Evolutionary conservation across 2,888 invertebrate species (phyloP), one percentile per base, ranked within the genome.

Genomic region (Hololepta plana): DNA sequence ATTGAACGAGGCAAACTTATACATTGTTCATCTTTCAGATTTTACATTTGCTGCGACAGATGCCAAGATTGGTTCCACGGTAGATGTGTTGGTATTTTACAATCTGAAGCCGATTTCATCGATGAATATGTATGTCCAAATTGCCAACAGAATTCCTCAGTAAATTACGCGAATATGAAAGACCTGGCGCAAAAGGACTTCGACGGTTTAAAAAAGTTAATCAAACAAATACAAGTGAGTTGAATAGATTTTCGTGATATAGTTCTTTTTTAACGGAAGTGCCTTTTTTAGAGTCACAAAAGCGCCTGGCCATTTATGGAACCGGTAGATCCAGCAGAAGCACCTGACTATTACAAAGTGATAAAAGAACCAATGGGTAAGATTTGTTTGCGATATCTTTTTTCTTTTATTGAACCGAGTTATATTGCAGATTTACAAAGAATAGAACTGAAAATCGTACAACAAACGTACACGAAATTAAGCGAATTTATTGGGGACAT

Each of bases 1-100:
- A 15, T 22, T 12, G 8, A 20, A 12, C 6, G 8, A 8, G 8
- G 11, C 22, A 21, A 12, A 12, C 7, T 22, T 6, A n/a, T 4
- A 8, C 16, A 27, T 20, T 15, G 9, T 12, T 12, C 12, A 5
- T 20, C 23, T 16, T 62, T 20, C 50, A 88, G 88, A 55, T 96
- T 96, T 65, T 98, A 96, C 56, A 93, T 98, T 46, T 95, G 93
- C 50, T 98, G 98, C 54, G 98, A 98, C 60, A 75, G 81, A 35
- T 98, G 98, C 55, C 90, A 95, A 55, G 95, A 91, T 56, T 98
- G 98, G 98, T 96, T 93, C 61, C 96, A 96, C 54, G 95, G 95
- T 4, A 69, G 85, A 30, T 96, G 96, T 56, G 95, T 96, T 22
- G 95, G 95, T 19, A 85, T 91, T 44, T 57, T 88, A 25, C 88